Evolutionary conservation across 2,797 vertebrate genomes (phyloP), one percentile per base, ranked within the genome.

Genomic region (Carcharodon carcharias): DNA sequence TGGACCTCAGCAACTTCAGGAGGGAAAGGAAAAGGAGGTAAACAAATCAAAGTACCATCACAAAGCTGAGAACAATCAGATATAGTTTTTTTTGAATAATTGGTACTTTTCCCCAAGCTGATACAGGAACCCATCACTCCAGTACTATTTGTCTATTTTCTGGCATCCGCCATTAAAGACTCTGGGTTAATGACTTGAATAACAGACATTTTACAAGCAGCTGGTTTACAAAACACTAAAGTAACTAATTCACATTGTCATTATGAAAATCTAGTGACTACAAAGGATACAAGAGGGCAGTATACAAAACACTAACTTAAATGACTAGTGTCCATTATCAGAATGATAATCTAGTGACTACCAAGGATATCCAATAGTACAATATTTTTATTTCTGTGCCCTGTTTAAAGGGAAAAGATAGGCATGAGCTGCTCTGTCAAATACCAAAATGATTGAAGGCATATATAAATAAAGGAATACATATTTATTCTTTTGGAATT

Each of bases 221-320:
- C 40, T 85, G 80, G 61, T 45, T 93, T 58, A 89, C 11, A 21
- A 93, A 93, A 93, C 61, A 65, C 91, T 93, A 91, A 91, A 91
- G 67, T 40, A 45, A 26, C 31, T 77, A n/a, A 9, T 77, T 4
- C n/a, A 67, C n/a, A 67, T n/a, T 45, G n/a, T 40, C 12, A 45
- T 93, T 93, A 63, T 93, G 91, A 93, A 65, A 67, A 93, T 67
- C 21, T 31, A 93, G 6, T 67, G 65, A 93, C 91, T 40, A 45
- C 6, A 93, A 67, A 40, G 5, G 31, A 6, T 58, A 85, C 80
- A 82, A 12, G 61, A 11, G 2, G 65, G 14, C 18, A 35, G 58
- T 63, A 63, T 28, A 87, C 50, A 35, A 92, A 92, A 92, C 56
- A 63, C 35, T 92, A 89, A 89, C 31, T 14, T 56, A 89, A 91